phyloP scores from a whole-genome alignment of 2,888 invertebrate genomes.

The Leptopterna dolabrata region DNA sequence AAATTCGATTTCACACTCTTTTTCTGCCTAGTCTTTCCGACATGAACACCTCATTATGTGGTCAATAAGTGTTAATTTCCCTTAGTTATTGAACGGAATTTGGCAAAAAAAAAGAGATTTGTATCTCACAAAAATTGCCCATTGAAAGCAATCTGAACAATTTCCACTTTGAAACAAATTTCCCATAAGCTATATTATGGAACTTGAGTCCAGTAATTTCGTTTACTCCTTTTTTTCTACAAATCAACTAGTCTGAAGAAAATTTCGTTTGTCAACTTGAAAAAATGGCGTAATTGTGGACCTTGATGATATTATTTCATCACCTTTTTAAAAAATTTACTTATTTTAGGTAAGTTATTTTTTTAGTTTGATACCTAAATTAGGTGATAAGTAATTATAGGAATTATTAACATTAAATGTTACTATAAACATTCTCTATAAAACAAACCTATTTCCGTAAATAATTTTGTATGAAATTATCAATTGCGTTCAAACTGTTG shows the following conservation, averaged over 20 bases:
- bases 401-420: slow-evolving; percentile 35
- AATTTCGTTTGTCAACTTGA: slow-evolving; percentile 38
- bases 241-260: slow-evolving; percentile 32
- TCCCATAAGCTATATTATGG: neutral
- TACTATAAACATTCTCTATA: slow-evolving; percentile 44
- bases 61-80: too few species aligned
- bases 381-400: slow-evolving; percentile 45
- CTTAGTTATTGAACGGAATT: too few species aligned
- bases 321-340: slow-evolving; percentile 18
- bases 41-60: too few species aligned
- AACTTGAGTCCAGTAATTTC: neutral
- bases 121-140: too few species aligned
- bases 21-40: too few species aligned
- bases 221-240: neutral
- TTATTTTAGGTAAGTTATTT: slow-evolving; percentile 51
- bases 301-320: slow-evolving; percentile 45
- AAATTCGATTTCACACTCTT: too few species aligned
- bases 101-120: too few species aligned
- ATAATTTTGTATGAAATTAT: slow-evolving; percentile 23
- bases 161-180: neutral
- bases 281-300: slow-evolving; percentile 29
- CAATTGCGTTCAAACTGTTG: neutral
- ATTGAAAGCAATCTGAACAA: neutral
- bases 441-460: slow-evolving; percentile 35
- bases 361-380: slow-evolving; percentile 51